Conservation (phyloP, 2,797 vertebrate species). For the Tarsius wallacei region DNA sequence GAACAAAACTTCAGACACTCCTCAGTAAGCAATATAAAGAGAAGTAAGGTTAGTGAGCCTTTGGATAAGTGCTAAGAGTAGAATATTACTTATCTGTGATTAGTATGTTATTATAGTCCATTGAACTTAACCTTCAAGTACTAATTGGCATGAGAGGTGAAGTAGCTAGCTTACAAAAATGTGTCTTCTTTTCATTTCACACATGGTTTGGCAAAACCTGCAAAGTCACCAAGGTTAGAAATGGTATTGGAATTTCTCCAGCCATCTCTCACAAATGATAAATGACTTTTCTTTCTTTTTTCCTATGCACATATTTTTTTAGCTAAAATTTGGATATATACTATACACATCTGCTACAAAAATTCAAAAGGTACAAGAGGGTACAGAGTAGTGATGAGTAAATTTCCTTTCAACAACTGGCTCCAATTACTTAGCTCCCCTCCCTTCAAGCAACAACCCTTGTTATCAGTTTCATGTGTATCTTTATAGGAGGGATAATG, state of each 20-base stretch:
- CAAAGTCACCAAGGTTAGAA: background rate
- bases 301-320: background rate
- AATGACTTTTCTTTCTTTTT: background rate
- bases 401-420: background rate
- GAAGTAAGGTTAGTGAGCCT: background rate
- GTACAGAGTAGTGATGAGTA: background rate
- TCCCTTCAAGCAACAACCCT: background rate
- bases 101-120: background rate
- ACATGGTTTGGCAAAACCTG: conserved; percentile 25
- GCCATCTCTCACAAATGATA: background rate
- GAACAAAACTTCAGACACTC: background rate
- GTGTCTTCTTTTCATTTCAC: background rate
- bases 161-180: background rate
- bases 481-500: background rate
- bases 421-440: background rate
- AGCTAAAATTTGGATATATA: conserved; percentile 8
- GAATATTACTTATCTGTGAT: background rate
- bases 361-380: background rate
- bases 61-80: background rate
- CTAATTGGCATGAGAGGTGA: background rate
- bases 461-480: background rate
- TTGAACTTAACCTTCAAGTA: background rate
- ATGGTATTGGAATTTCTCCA: conserved; percentile 12
- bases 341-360: background rate
- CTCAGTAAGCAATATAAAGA: background rate